Evolutionary conservation across 2,888 invertebrate species (phyloP).

Genomic region (Microctonus aethiopoides): DNA sequence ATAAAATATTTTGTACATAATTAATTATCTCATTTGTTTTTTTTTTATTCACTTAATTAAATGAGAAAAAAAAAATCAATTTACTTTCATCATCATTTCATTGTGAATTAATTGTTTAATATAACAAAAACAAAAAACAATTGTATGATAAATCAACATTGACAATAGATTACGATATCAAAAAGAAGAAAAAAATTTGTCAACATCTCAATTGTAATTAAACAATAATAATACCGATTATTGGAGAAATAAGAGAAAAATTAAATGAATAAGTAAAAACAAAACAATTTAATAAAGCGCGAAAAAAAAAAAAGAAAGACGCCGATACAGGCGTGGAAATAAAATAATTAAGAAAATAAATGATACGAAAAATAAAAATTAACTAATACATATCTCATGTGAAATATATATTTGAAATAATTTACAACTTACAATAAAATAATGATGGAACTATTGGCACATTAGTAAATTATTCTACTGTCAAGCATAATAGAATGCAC

Average conservation of each 20-base stretch:
- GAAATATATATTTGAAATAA: not conserved
- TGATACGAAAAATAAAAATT: not conserved
- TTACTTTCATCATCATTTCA: too few species aligned
- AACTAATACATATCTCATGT: not conserved
- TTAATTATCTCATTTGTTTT: too few species aligned
- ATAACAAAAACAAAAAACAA: not conserved
- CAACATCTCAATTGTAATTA: too few species aligned
- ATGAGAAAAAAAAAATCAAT: too few species aligned
- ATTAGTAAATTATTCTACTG: slow-evolving; percentile 18
- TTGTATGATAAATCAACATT: not conserved
- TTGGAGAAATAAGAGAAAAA: not conserved
- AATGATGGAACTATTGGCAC: slow-evolving; percentile 1
- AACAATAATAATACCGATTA: not conserved
- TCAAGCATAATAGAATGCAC: slow-evolving; percentile 22
- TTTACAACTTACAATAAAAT: slow-evolving; percentile 11
- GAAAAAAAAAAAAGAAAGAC: not conserved
- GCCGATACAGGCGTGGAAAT: not conserved
- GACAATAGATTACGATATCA: not conserved
- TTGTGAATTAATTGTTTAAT: too few species aligned
- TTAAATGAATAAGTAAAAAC: not conserved
- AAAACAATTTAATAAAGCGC: not conserved
- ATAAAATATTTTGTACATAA: not conserved
- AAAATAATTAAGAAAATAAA: slow-evolving; percentile 4
- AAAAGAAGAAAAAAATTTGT: too few species aligned
- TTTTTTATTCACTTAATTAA: too few species aligned